These are phyloP conservation scores for Sinelater perroti DNA, from an alignment of 2,888 invertebrate genomes.

Conservation along the genomic window DNA sequence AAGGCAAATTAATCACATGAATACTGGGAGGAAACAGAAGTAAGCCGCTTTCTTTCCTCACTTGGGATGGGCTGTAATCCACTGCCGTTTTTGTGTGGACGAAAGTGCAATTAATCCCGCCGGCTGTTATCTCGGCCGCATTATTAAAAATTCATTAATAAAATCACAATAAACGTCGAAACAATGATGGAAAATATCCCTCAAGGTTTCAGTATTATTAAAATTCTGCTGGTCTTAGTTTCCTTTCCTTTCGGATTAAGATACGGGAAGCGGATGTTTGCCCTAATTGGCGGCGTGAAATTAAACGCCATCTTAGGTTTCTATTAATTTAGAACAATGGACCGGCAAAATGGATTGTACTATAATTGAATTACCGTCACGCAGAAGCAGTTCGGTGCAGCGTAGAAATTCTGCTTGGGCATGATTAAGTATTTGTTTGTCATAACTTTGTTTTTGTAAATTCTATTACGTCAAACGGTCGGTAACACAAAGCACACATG, in stretches of 20 bases:
- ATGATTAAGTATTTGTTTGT: no score
- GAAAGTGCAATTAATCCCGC: conserved; percentile 4
- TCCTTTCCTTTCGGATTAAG: no score
- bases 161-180: no score
- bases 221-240: no score
- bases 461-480: background rate
- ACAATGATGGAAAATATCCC: no score
- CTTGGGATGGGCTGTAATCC: background rate
- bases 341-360: no score
- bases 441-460: conserved; percentile 1
- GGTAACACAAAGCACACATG: conserved; percentile 7
- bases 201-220: no score
- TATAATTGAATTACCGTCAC: no score
- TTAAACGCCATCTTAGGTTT: background rate
- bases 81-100: background rate
- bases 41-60: conserved; percentile 1
- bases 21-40: conserved; percentile 9
- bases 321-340: background rate
- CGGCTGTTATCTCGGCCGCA: no score
- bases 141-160: no score
- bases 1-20: background rate
- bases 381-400: no score
- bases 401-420: no score
- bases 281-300: background rate
- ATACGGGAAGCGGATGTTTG: conserved; percentile 25